Base-by-base conservation (phyloP, 2,797 vertebrate species). In the Falco berigora region DNA sequence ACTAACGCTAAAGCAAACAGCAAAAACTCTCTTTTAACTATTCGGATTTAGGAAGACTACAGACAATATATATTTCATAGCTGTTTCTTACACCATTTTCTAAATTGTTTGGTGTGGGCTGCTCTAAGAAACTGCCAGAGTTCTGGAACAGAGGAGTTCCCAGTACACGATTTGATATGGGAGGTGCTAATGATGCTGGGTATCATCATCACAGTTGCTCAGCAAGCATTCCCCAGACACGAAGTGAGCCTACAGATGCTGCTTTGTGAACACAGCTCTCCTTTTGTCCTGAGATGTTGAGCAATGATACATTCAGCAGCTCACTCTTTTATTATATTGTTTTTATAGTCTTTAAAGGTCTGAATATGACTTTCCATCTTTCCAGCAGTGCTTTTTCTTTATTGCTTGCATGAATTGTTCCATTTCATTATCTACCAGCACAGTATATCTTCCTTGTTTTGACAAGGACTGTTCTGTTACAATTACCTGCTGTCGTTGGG, bases 401-500 rank as follows among this genome's bases (percentile, higher is more conserved):
- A 90, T 80, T 82, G 88, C 75, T 87, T 92, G 90, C 74, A 71
- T 83, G 88, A 95, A 64, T 79, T 87, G 75, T 36, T 94, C 80
- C 77, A 80, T 93, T 96, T 94, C 93, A 96, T 95, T 96, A 95
- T 93, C 83, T 49, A 32, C 56, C 5, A 19, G 80, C 46, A 58
- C 0, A 77, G 80, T 93, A 89, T 72, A 95, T 95, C 92, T 91
- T 74, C 69, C 84, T 58, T 82, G 88, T 89, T 94, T 92, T 92
- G 95, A 96, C 95, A 95, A 93, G 71, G 77, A 77, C 74, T 94
- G 90, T 7, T 93, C 84, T 86, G 69, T 78, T 90, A 95, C 74
- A 95, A 95, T 96, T 97, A 97, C 96, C 96, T 97, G 94, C 96
- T 97, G 94, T 95, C 85, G 1, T 56, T 96, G 90, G 0, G 50